These are phyloP conservation scores for Sciurus niger DNA, from an alignment of 2,113 vertebrate species.

Conservation along the genomic window DNA sequence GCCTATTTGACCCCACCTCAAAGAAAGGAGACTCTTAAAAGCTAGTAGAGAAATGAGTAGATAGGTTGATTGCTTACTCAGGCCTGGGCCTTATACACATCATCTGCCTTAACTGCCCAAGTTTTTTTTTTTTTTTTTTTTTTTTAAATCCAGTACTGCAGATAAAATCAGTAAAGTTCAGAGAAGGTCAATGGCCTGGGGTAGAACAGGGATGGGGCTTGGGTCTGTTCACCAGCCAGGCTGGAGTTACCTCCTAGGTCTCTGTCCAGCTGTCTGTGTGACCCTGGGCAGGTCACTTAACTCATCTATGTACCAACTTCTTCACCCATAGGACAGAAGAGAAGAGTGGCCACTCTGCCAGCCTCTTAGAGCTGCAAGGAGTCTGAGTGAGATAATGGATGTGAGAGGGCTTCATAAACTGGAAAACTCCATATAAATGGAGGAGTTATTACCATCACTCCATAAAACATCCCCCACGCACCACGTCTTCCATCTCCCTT, in stretches of 20 bases:
- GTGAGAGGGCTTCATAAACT: neutral
- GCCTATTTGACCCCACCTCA: neutral
- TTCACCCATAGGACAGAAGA: neutral
- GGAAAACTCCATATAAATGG: neutral
- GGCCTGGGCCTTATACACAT: too few species aligned
- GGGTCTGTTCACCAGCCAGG: neutral
- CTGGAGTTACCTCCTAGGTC: neutral
- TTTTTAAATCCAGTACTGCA: neutral
- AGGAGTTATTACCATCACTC: slow-evolving; percentile 18
- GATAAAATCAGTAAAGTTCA: neutral
- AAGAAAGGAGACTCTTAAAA: neutral
- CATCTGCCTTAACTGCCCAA: neutral
- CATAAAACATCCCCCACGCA: neutral
- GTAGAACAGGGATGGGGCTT: neutral
- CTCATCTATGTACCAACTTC: neutral
- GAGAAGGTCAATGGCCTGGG: neutral
- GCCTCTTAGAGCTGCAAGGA: neutral
- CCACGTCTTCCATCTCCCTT: neutral
- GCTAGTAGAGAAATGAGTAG: neutral
- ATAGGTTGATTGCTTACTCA: neutral
- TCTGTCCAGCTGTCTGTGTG: neutral
- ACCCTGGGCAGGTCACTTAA: neutral
- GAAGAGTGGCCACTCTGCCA: neutral
- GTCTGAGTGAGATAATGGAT: neutral
- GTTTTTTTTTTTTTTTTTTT: neutral